phyloP scores from a whole-genome alignment of 2,797 vertebrate species.

The Melanogrammus aeglefinus region DNA sequence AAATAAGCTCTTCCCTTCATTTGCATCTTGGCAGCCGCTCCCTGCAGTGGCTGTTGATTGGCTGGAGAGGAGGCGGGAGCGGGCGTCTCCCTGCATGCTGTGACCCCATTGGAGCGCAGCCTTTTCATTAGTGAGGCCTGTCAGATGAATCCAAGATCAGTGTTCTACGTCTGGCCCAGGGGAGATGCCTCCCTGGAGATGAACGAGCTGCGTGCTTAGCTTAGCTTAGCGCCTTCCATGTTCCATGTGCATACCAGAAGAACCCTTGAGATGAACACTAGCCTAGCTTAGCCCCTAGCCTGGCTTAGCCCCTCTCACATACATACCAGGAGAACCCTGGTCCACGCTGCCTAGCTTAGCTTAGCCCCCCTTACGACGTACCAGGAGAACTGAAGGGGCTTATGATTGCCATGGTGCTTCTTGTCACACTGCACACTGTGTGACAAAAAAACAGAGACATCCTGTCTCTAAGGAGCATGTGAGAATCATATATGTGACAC shows the following conservation, averaged over 20 bases:
- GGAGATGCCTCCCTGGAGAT: background rate
- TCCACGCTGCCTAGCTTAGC: too few species aligned
- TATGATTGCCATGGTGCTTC: constrained; percentile 5
- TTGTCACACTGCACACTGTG: constrained; percentile 6
- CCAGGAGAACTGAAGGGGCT: background rate
- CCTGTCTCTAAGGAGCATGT: background rate
- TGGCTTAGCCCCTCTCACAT: too few species aligned
- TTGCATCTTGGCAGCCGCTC: background rate
- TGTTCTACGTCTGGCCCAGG: background rate
- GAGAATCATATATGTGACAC: background rate
- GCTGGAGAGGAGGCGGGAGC: background rate
- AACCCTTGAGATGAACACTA: too few species aligned
- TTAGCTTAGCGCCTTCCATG: background rate
- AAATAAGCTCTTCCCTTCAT: background rate
- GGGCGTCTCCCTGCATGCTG: background rate
- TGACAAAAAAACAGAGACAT: constrained; percentile 1
- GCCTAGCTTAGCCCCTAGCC: too few species aligned
- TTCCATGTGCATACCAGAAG: too few species aligned
- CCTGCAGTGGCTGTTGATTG: background rate
- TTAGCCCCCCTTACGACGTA: too few species aligned
- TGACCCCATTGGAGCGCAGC: background rate
- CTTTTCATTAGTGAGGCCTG: background rate
- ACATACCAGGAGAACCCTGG: too few species aligned
- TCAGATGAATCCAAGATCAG: background rate
- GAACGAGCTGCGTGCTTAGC: background rate